A percentile compares a stretch with the other conserved stretches of the same genome.
Evolutionary conservation across 2,113 vertebrate genomes (phyloP).

Genomic region (Brachyhypopomus gauderio): DNA sequence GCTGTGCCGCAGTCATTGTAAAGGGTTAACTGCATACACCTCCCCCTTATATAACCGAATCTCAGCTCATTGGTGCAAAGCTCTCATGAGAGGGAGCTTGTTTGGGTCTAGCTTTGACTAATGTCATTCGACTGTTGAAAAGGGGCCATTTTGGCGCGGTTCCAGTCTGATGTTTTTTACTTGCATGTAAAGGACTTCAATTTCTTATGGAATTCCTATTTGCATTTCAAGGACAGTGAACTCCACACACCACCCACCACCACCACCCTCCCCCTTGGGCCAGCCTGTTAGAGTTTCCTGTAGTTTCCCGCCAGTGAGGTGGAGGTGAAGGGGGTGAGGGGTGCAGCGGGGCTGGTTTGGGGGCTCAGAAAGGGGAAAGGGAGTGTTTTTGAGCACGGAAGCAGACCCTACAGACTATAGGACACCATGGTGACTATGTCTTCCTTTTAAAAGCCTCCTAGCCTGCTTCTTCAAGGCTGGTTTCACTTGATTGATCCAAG

Average conservation of each 20-base stretch:
- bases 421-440: slow-evolving; percentile 52
- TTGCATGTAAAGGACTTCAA: slow-evolving; percentile 49
- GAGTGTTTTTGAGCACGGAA: slow-evolving; percentile 52
- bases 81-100: neutral
- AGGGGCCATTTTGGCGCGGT: slow-evolving; percentile 43
- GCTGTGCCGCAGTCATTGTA: neutral
- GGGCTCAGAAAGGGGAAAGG: slow-evolving; percentile 27
- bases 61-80: neutral
- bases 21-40: slow-evolving; percentile 15
- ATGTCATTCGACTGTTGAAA: slow-evolving; percentile 46
- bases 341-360: neutral
- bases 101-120: slow-evolving; percentile 45
- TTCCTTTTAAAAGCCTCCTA: slow-evolving; percentile 45
- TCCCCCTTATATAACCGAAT: slow-evolving; percentile 40
- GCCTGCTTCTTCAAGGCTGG: slow-evolving; percentile 50
- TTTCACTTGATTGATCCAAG: slow-evolving; percentile 52
- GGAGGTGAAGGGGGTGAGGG: slow-evolving; percentile 18
- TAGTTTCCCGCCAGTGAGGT: slow-evolving; percentile 52
- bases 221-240: slow-evolving; percentile 54
- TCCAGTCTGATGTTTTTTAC: slow-evolving; percentile 52
- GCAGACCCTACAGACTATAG: slow-evolving; percentile 29
- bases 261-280: slow-evolving; percentile 37
- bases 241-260: no score
- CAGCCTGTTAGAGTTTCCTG: slow-evolving; percentile 56
- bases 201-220: slow-evolving; percentile 54